phyloP scores from a whole-genome alignment of 2,113 vertebrate genomes.

The Scortum barcoo region DNA sequence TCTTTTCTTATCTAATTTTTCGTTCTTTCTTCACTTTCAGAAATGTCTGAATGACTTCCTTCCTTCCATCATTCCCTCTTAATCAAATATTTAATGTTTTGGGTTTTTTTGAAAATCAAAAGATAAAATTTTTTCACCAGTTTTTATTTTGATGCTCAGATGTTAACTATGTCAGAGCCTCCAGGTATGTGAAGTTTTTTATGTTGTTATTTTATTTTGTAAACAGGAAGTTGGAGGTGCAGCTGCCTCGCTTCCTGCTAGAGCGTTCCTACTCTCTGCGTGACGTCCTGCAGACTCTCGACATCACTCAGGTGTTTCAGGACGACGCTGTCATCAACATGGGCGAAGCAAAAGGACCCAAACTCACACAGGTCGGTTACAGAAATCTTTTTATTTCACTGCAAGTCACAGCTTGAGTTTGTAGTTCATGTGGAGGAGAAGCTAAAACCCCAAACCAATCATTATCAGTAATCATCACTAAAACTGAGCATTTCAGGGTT shows the following conservation, averaged over 20 bases:
- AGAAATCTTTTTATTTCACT: neutral
- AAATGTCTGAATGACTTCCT: too few species aligned
- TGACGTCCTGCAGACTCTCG: conserved; percentile 82
- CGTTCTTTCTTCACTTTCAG: too few species aligned
- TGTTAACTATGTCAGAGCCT: neutral
- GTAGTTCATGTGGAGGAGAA: too few species aligned
- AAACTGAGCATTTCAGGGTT: too few species aligned
- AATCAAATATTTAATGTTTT: too few species aligned
- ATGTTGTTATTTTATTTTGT: conserved; percentile 15
- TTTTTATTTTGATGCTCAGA: neutral
- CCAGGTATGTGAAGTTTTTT: neutral
- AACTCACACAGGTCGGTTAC: conserved; percentile 83
- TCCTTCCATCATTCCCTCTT: neutral
- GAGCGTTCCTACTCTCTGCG: conserved; percentile 87
- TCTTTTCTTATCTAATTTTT: too few species aligned
- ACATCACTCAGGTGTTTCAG: conserved; percentile 86
- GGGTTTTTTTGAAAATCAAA: too few species aligned
- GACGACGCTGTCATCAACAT: conserved; percentile 84
- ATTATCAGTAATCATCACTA: too few species aligned
- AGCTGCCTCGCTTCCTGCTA: conserved; percentile 90
- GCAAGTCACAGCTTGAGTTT: neutral
- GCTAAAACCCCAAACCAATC: too few species aligned
- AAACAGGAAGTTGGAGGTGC: conserved; percentile 89
- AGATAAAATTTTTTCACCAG: too few species aligned
- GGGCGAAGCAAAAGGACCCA: conserved; percentile 72